Evolutionary conservation across 2,888 invertebrate genomes (phyloP), one percentile per base, ranked within the genome.

Genomic region (Drosophila quinaria): DNA sequence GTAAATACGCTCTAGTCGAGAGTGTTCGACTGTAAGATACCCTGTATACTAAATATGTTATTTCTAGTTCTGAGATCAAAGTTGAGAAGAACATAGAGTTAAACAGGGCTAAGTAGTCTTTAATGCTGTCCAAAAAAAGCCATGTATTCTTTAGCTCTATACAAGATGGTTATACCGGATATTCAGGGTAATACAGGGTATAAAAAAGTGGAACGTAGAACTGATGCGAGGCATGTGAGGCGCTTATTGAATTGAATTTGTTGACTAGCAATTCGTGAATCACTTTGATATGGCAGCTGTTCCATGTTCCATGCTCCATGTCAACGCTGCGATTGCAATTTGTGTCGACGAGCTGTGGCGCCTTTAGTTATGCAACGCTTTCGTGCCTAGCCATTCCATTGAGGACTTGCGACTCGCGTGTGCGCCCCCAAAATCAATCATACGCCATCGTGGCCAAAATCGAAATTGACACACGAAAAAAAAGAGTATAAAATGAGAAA

Each of bases 181-280:
- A 5, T 25, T 5, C 25, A 25, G 25, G 25, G 3, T 3, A 5
- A 5, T 25, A 25, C 25, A 41, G 49, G 39, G 54, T 63, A 47
- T 47, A 25, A 15, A 25, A n/a, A 52, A 51, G 42, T 22, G 44
- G 31, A 29, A 55, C 29, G n/a, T 17, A 44, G 50, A 56, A 61
- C 55, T 67, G 56, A 54, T 52, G 51, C 68, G 67, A 50, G 66
- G 29, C 41, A 25, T 70, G 69, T 59, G 69, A 54, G 67, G 64
- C 77, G 80, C 77, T 69, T 86, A 78, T 83, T 81, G 84, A 87
- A 81, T 77, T 60, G 71, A 79, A 87, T 85, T 85, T 81, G 85
- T 78, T 81, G 79, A 85, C 80, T 79, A 60, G 79, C 56, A 74
- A 61, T 73, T 75, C 66, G 62, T 76, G 35, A 70, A 65, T 33